Evolutionary conservation across 2,113 vertebrate genomes (phyloP), one percentile per base, ranked within the genome.

Genomic region (Pogonocichla stellata): DNA sequence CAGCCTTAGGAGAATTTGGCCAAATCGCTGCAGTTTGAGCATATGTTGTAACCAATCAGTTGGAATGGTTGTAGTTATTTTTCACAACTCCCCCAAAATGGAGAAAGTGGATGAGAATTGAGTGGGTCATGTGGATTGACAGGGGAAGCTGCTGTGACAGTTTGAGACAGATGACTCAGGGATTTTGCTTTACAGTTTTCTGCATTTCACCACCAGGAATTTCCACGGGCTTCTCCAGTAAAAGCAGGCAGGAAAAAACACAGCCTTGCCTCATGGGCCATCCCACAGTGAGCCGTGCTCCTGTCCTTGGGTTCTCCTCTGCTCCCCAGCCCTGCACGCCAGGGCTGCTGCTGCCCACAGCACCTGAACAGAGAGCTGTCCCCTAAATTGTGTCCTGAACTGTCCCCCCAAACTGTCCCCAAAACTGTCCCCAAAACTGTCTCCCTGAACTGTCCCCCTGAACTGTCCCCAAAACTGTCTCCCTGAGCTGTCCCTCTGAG

Each of bases 11-110:
- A 83, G 34, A 92, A 70, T 77, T 78, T 71, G 47, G n/a, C 64
- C 71, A 78, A 79, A 80, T 54, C 78, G 20, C 67, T 83, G 47
- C 60, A 47, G 34, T 54, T 82, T 61, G 51, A 92, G 51, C 85
- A 58, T 62, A 62, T 57, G 42, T 50, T 85, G 26, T 83, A 90
- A 88, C 67, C 79, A 78, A 66, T 93, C 62, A n/a, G 26, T 62
- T 70, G 36, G n/a, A 77, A 71, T 67, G 42, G 56, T 80, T 92
- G 82, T 73, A 78, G 82, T 94, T 94, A 64, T 92, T 95, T 92
- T 96, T 88, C 56, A 56, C 72, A 74, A 15, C 92, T 94, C 92
- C 72, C 72, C 60, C 74, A 86, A 94, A 94, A 94, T 75, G 79
- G 51, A 92, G 66, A 70, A 90, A 79, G 81, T 72, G 66, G 84